Evolutionary conservation across 2,888 invertebrate genomes (phyloP).

Genomic region (Scaptomyza reducta): DNA sequence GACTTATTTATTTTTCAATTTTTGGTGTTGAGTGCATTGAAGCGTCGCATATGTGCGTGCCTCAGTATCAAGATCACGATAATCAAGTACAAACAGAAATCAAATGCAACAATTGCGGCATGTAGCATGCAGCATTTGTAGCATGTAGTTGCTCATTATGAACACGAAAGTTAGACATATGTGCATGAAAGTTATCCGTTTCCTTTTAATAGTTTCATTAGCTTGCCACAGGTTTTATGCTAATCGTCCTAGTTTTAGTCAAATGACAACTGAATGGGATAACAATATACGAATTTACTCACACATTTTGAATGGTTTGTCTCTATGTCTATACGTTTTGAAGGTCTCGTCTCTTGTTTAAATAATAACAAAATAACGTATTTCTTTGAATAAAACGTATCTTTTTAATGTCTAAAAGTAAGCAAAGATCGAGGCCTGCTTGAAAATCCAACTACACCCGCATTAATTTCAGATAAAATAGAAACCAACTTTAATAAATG

Average conservation of each 20-base stretch:
- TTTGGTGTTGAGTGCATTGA: slow-evolving; percentile 59
- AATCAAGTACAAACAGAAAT: slow-evolving; percentile 38
- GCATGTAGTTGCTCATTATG: slow-evolving; percentile 34
- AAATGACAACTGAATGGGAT: slow-evolving; percentile 1
- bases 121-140: slow-evolving; percentile 39
- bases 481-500: not conserved
- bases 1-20: slow-evolving; percentile 32
- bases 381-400: slow-evolving; percentile 12
- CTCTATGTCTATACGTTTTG: not conserved
- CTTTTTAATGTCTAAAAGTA: not conserved
- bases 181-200: slow-evolving; percentile 40
- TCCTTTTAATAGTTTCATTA: slow-evolving; percentile 38
- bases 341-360: not conserved
- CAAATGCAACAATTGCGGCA: slow-evolving; percentile 36
- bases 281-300: slow-evolving; percentile 1
- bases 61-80: slow-evolving; percentile 74
- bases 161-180: slow-evolving; percentile 19
- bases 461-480: not conserved
- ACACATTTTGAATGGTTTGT: not conserved
- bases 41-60: slow-evolving; percentile 75
- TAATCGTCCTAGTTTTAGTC: not conserved
- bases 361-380: slow-evolving; percentile 13
- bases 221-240: slow-evolving; percentile 29
- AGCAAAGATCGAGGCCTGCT: slow-evolving; percentile 30
- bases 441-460: slow-evolving; percentile 9